Evolutionary conservation across 2,888 invertebrate species (phyloP).

Genomic region (Rosalia funebris): DNA sequence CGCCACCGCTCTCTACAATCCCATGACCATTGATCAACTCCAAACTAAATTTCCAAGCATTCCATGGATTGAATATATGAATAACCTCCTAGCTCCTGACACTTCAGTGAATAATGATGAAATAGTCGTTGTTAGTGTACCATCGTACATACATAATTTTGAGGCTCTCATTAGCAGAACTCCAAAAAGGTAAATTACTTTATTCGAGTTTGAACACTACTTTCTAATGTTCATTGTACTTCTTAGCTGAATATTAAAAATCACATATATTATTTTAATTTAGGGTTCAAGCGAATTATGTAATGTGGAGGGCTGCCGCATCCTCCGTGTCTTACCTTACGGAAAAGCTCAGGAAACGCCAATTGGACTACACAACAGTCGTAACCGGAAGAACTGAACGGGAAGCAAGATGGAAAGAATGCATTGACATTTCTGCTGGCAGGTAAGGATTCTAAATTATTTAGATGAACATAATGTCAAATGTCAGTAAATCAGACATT

Average conservation of each 20-base stretch:
- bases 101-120: conserved; percentile 75
- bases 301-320: conserved; percentile 90
- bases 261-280: too few relatives aligned
- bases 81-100: conserved; percentile 77
- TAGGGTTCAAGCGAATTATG: conserved; percentile 86
- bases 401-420: conserved; percentile 92
- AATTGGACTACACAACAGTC: conserved; percentile 82
- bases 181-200: conserved; percentile 63
- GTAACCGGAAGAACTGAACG: conserved; percentile 86
- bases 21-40: conserved; percentile 84
- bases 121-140: conserved; percentile 85
- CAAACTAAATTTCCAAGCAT: conserved; percentile 79
- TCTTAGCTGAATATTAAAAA: too few relatives aligned
- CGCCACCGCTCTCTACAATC: conserved; percentile 90
- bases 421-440: conserved; percentile 81
- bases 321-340: conserved; percentile 84
- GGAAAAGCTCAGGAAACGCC: conserved; percentile 80
- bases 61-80: conserved; percentile 87
- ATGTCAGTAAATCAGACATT: too few relatives aligned
- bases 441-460: too few relatives aligned
- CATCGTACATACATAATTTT: conserved; percentile 79
- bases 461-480: too few relatives aligned
- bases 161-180: conserved; percentile 69
- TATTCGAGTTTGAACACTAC: too few relatives aligned
- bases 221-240: too few relatives aligned